Base-by-base conservation (phyloP, 1,140 invertebrate species). In the Musca vetustissima region DNA sequence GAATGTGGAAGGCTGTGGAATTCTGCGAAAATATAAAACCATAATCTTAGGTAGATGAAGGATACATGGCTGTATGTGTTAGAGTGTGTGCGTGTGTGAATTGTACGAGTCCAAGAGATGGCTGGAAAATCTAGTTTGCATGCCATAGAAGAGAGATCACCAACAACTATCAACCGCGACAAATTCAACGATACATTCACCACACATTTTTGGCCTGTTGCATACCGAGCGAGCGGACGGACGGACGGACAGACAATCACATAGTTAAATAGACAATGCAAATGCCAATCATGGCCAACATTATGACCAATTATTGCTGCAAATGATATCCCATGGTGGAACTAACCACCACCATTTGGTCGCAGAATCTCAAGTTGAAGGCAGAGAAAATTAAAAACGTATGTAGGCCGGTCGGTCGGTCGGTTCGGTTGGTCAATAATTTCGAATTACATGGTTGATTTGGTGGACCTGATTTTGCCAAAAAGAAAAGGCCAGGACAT, bases 231-330 rank as follows among this genome's bases (percentile, higher is more conserved):
- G 7, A 4, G 25, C 2, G 17, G 22, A 53, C 9, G n/a, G 50
- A 8, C 9, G 13, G 17, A 6, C 4, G 11, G 13, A 4, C 28
- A 28, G 28, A 3, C 28, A n/a, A n/a, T n/a, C n/a, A n/a, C n/a
- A n/a, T n/a, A n/a, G n/a, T n/a, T n/a, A n/a, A n/a, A n/a, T n/a
- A n/a, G n/a, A 43, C 36, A 43, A 43, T 43, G 36, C 36, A 43
- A 43, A 43, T 43, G 36, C 36, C 36, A 43, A 43, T 43, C 32
- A 61, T 61, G 57, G 36, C 57, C 36, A 36, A 61, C 57, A 61
- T 61, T 61, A 61, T 61, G 57, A 24, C 8, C 57, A 61, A 61
- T 61, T 61, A 61, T 61, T 61, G 57, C 57, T 61, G 57, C 21
- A 32, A 43, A 61, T 43, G 57, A 61, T 61, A 14, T 61, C 57